phyloP scores from a whole-genome alignment of 1,140 invertebrate species.

The Cotesia glomerata region DNA sequence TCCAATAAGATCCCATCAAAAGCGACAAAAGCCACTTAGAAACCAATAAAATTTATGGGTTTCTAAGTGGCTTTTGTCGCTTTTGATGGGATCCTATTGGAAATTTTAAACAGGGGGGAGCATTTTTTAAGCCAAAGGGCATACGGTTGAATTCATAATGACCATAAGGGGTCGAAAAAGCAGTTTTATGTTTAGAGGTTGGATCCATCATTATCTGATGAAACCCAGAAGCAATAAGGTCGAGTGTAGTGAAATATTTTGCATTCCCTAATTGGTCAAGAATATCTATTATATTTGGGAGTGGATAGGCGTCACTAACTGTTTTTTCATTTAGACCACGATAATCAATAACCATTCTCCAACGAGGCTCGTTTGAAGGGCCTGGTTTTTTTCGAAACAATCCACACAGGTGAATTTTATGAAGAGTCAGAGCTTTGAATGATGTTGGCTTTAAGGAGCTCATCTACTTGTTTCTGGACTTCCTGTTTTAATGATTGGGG shows the following conservation, averaged over 20 bases:
- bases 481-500: too few relatives aligned
- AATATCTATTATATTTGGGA: background rate
- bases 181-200: background rate
- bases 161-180: background rate
- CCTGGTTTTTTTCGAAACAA: background rate
- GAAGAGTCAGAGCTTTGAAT: too few relatives aligned
- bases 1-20: too few relatives aligned
- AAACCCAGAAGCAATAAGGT: background rate
- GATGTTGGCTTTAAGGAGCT: too few relatives aligned
- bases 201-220: background rate
- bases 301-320: background rate
- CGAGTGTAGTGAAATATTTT: background rate
- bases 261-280: background rate
- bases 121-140: slow-evolving; percentile 1
- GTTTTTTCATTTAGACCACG: background rate
- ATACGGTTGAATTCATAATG: background rate
- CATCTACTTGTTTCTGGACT: too few relatives aligned
- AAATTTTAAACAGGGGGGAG: too few relatives aligned
- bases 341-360: background rate
- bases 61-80: too few relatives aligned
- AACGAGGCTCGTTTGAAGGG: background rate
- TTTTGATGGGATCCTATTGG: too few relatives aligned
- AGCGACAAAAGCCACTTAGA: too few relatives aligned
- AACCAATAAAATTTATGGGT: too few relatives aligned
- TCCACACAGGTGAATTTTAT: background rate